These are phyloP conservation scores for Solen grandis DNA, from an alignment of 1,140 invertebrate species.

Conservation along the genomic window DNA sequence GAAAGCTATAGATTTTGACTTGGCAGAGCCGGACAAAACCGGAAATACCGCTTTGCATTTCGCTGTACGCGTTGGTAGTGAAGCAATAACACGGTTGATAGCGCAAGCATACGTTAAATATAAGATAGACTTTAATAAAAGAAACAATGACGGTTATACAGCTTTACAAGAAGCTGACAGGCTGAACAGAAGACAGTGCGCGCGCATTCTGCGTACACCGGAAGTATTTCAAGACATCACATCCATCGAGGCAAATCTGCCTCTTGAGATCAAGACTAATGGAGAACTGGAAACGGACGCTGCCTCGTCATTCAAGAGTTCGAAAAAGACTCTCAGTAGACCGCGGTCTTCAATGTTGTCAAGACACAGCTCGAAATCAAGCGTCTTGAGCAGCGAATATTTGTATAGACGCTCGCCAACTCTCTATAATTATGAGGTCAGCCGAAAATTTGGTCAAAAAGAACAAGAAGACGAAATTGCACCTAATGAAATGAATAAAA, in stretches of 20 bases:
- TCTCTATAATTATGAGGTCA: constrained; percentile 28
- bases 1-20: constrained; percentile 73
- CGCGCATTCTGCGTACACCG: constrained; percentile 24
- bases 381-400: constrained; percentile 8
- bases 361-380: constrained; percentile 5
- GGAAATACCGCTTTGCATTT: constrained; percentile 77
- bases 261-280: constrained; percentile 14
- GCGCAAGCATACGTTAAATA: constrained; percentile 62
- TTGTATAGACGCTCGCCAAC: background rate
- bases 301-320: constrained; percentile 9
- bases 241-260: constrained; percentile 27
- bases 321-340: constrained; percentile 10
- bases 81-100: constrained; percentile 61
- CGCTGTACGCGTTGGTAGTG: constrained; percentile 67
- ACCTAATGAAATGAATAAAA: constrained; percentile 51
- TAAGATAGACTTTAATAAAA: constrained; percentile 56
- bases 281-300: background rate
- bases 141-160: constrained; percentile 64
- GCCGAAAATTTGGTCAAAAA: background rate
- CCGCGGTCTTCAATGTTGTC: constrained; percentile 24
- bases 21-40: constrained; percentile 64
- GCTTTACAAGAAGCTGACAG: constrained; percentile 62
- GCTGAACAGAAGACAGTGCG: constrained; percentile 41
- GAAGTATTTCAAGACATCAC: constrained; percentile 16
- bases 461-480: background rate